phyloP scores from a whole-genome alignment of 2,113 vertebrate genomes.

The Azemiops feae region DNA sequence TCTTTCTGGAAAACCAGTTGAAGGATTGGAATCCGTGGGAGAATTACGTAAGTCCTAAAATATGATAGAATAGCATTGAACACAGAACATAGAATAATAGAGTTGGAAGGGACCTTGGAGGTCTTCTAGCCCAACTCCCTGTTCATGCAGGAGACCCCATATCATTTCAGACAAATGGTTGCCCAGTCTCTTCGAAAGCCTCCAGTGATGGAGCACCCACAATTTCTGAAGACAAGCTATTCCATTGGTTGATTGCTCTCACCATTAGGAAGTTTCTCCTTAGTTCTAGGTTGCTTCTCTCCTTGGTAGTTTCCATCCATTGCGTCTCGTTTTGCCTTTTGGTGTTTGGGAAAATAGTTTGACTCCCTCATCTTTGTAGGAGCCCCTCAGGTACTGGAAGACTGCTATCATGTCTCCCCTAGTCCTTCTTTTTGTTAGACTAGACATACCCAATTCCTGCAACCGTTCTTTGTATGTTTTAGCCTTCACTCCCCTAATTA shows the following conservation, averaged over 20 bases:
- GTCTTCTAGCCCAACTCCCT: too few relatives aligned
- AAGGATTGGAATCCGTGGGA: constrained; percentile 31
- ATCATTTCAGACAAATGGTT: not conserved
- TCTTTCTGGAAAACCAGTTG: constrained; percentile 44
- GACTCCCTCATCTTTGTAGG: not conserved
- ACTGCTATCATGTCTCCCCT: not conserved
- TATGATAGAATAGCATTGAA: constrained; percentile 49
- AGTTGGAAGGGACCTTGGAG: too few relatives aligned
- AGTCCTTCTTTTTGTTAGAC: not conserved
- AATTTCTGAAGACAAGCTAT: not conserved
- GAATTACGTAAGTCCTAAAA: constrained; percentile 30
- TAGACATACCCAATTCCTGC: not conserved
- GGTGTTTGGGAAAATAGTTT: not conserved
- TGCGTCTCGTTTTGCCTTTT: not conserved
- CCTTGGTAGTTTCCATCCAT: not conserved
- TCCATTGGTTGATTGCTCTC: not conserved
- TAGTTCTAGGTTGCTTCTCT: not conserved
- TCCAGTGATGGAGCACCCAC: not conserved
- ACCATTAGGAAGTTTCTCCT: not conserved
- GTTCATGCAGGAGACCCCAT: too few relatives aligned
- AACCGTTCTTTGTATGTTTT: not conserved
- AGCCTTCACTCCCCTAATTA: not conserved
- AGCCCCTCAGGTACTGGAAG: not conserved
- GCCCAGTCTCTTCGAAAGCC: not conserved
- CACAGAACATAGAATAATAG: too few relatives aligned